Percentiles rank a stretch among this genome's conserved stretches.
phyloP scores from a whole-genome alignment of 2,888 invertebrate species.

The Pristionchus fissidentatus region DNA sequence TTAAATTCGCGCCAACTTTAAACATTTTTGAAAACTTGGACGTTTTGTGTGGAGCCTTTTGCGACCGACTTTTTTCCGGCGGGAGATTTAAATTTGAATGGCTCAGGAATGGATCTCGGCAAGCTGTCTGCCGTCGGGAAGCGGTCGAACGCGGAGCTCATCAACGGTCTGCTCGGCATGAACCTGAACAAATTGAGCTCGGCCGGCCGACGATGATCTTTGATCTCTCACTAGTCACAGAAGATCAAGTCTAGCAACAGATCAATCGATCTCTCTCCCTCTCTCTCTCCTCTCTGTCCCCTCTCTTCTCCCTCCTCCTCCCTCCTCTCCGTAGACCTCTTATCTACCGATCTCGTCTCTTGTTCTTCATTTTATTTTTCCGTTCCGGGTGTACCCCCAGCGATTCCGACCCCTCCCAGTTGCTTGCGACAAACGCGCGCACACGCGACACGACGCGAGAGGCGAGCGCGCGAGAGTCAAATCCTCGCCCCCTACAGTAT shows the following conservation, averaged over 20 bases:
- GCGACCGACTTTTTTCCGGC: not conserved
- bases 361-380: too few relatives aligned
- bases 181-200: conserved; percentile 69
- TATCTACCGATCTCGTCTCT: conserved; percentile 10
- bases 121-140: conserved; percentile 71
- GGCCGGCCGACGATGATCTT: conserved; percentile 60
- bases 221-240: conserved; percentile 37
- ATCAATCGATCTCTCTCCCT: not conserved
- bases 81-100: not conserved
- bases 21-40: not conserved
- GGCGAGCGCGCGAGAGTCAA: too few relatives aligned
- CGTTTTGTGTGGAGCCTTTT: not conserved
- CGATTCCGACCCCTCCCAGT: not conserved
- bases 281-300: not conserved
- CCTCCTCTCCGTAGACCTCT: conserved; percentile 48
- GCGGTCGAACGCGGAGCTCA: conserved; percentile 73
- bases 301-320: not conserved
- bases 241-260: too few relatives aligned
- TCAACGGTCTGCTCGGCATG: conserved; percentile 74
- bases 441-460: too few relatives aligned
- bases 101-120: conserved; percentile 71
- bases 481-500: not conserved
- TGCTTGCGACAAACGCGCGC: not conserved
- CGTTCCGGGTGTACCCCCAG: conserved; percentile 37
- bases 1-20: too few relatives aligned